Conservation (phyloP, 1,140 invertebrate species). For the Hermetia illucens region DNA sequence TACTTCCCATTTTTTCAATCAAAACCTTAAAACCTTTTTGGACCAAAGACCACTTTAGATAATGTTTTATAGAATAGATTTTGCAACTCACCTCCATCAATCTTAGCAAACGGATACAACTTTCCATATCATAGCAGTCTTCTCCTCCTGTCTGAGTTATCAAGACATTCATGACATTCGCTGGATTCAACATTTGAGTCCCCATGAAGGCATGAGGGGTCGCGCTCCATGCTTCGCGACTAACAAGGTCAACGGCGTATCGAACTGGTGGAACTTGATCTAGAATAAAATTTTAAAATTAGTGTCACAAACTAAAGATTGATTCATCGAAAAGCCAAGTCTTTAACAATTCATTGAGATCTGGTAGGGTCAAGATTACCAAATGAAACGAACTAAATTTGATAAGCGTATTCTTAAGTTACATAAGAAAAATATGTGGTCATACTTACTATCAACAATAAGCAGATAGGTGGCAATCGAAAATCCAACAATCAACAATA, state of each 20-base stretch:
- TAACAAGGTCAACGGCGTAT: constrained; percentile 16
- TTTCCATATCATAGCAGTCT: constrained; percentile 9
- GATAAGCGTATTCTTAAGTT: not conserved
- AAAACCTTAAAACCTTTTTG: not conserved
- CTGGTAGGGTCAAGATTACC: constrained; percentile 12
- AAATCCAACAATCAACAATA: constrained; percentile 5
- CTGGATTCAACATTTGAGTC: constrained; percentile 7
- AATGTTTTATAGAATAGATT: not conserved
- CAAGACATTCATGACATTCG: constrained; percentile 12
- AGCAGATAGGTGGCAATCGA: constrained; percentile 9
- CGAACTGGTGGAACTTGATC: constrained; percentile 9
- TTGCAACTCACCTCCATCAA: constrained; percentile 15
- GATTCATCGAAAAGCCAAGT: constrained; percentile 12
- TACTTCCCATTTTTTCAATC: not conserved
- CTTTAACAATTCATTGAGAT: constrained; percentile 12
- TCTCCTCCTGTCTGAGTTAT: constrained; percentile 18
- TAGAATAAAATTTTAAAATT: constrained; percentile 7
- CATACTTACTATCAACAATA: constrained; percentile 9
- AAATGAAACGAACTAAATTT: not conserved
- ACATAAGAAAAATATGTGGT: not conserved
- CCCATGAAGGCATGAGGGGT: constrained; percentile 6
- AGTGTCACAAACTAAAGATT: constrained; percentile 14
- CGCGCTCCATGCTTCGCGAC: constrained; percentile 20
- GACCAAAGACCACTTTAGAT: no score
- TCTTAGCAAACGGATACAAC: constrained; percentile 13